Evolutionary conservation across 2,888 invertebrate genomes (phyloP), one percentile per base, ranked within the genome.

Genomic region (Tineola bisselliella): DNA sequence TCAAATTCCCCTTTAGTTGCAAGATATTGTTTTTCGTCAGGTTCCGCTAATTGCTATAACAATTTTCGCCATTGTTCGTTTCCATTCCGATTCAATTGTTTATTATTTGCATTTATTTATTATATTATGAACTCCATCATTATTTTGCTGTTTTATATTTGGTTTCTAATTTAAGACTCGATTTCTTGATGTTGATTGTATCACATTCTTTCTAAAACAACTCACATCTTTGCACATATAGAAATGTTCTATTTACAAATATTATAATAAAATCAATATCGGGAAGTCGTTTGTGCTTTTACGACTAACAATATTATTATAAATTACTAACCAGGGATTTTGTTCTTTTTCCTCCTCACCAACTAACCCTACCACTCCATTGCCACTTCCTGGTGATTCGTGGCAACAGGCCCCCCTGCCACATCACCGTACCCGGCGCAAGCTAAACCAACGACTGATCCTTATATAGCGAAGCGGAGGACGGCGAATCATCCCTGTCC

Each of bases 401-500:
- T 65, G 71, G 74, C 70, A 70, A 68, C 66, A 87, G 87, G 86
- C 73, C 86, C 89, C 68, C 89, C 90, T 78, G 90, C 90, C 84
- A 90, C 89, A 84, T 90, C 89, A 89, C 81, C 79, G 13, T 64
- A 87, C 80, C 87, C 87, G 65, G 81, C 86, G 77, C 87, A 86
- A 84, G 83, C 86, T 84, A 87, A 88, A 87, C 76, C 88, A 31
- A 67, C 74, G 73, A 87, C 88, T 81, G 92, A 92, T 88, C 92
- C 91, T 88, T 94, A 94, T 90, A 90, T 94, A 92, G 95, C 95
- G 81, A 96, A 96, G 89, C 92, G 96, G 87, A 90, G 96, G 87
- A 95, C 95, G 70, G 96, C 96, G 70, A 96, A 96, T 84, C 97
- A 97, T 81, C 96, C 96, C 61, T 97, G 97, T 77, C 97, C 96